Base-by-base conservation (phyloP, 2,797 vertebrate genomes). In the Characodon lateralis region DNA sequence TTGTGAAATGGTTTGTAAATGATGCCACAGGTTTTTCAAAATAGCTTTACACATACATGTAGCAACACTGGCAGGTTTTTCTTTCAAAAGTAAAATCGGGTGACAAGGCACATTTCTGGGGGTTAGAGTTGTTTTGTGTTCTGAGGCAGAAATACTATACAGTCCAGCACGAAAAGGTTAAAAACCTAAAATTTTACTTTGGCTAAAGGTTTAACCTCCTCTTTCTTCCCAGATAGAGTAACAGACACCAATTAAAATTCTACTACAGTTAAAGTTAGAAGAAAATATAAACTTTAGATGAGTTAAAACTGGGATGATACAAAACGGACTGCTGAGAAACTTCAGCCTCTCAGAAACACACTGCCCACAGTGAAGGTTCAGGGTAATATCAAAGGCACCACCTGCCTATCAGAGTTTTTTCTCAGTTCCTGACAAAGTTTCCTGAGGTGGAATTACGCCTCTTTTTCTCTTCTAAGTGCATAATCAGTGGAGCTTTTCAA, bases 401-500 rank as follows among this genome's bases (percentile, higher is more conserved):
- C 46, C 46, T 13, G 51, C 18, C 18, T 53, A 53, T 18, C 16
- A 50, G 5, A 50, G 5, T 18, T 18, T 53, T 53, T 53, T 68
- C 65, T 10, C 22, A 68, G 12, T 8, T 68, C 20, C 9, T 13
- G 10, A 20, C 43, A 68, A 43, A 43, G 39, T 39, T 63, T 63
- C 61, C 2, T 35, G 18, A 63, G 1, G 18, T 20, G 59, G 59
- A 28, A 63, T 63, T 63, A 66, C 20, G 1, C 35, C 35, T 66
- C 22, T 24, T 66, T 8, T 39, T 66, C 14, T 22, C 63, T 66
- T 20, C 4, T 41, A 24, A 66, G 8, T 41, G 20, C 10, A 41
- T 66, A 66, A 41, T 66, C 63, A 43, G 46, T 69, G 16, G n/a
- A 3, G 66, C 24, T 69, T 81, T 80, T 81, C 74, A 81, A 74